Evolutionary conservation across 2,113 vertebrate genomes (phyloP).

Genomic region (Ammospiza nelsoni): DNA sequence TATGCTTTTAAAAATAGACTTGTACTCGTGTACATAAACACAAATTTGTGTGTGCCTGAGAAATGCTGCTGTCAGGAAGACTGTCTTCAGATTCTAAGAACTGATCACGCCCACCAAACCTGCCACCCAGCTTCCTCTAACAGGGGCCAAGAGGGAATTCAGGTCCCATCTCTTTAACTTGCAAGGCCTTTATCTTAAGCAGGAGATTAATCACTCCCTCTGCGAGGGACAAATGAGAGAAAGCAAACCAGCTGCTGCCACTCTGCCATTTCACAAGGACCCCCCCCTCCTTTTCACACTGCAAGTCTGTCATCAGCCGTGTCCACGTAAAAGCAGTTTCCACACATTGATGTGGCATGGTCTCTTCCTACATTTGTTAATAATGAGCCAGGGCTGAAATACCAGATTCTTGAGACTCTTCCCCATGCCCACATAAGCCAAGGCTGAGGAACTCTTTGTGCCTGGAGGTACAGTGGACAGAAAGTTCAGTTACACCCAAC

Average conservation of each 20-base stretch:
- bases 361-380: not conserved
- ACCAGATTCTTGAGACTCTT: not conserved
- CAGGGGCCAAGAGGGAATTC: not conserved
- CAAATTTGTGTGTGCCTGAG: not conserved
- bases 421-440: not conserved
- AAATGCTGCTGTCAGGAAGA: not conserved
- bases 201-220: not conserved
- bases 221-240: not conserved
- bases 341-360: not conserved
- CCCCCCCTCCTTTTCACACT: not conserved
- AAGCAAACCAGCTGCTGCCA: not conserved
- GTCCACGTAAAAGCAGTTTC: not conserved
- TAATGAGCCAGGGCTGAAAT: not conserved
- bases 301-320: not conserved
- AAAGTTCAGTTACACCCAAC: not conserved
- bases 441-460: not conserved
- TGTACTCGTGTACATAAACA: not conserved
- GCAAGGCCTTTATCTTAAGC: not conserved
- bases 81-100: not conserved
- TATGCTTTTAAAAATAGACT: not conserved
- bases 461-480: not conserved
- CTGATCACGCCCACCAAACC: not conserved
- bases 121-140: not conserved
- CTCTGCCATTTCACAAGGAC: not conserved
- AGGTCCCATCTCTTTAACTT: not conserved